Conservation (phyloP, 2,113 vertebrate genomes). For the Bubo scandiacus region DNA sequence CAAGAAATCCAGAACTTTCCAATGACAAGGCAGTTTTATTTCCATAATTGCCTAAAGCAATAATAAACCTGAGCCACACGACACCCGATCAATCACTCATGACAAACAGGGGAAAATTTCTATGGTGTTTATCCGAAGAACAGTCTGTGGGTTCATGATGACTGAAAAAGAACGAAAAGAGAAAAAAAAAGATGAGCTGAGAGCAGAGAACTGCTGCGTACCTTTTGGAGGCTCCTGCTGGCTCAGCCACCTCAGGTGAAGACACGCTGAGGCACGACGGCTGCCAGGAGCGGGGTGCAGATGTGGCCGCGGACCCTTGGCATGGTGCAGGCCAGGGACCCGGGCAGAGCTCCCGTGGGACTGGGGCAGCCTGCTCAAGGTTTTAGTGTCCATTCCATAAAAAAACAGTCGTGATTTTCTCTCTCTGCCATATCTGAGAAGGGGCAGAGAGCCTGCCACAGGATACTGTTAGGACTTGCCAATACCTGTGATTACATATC, state of each 20-base stretch:
- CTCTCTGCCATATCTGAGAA: not conserved
- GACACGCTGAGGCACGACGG: not conserved
- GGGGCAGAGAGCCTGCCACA: not conserved
- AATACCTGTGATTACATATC: not conserved
- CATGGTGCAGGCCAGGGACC: not conserved
- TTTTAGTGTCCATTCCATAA: not conserved
- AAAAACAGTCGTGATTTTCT: accelerated
- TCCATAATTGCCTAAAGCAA: not conserved
- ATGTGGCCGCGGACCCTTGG: not conserved
- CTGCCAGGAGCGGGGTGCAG: not conserved
- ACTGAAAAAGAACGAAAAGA: conserved; percentile 69
- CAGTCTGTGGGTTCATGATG: conserved; percentile 73
- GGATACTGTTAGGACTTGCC: not conserved
- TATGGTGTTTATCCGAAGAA: conserved; percentile 85
- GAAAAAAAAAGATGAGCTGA: not conserved
- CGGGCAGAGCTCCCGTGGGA: not conserved
- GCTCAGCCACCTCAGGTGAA: accelerated
- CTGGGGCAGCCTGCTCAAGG: not conserved
- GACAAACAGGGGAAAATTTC: conserved; percentile 76
- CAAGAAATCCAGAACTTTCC: not conserved
- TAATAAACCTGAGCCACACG: not conserved
- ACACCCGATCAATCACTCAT: not conserved
- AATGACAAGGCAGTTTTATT: not conserved
- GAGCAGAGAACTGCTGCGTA: not conserved
- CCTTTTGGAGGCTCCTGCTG: not conserved